A percentile compares a stretch with the other conserved stretches of the same genome.
phyloP scores from a whole-genome alignment of 1,140 invertebrate genomes.

The Calephelis virginiensis region DNA sequence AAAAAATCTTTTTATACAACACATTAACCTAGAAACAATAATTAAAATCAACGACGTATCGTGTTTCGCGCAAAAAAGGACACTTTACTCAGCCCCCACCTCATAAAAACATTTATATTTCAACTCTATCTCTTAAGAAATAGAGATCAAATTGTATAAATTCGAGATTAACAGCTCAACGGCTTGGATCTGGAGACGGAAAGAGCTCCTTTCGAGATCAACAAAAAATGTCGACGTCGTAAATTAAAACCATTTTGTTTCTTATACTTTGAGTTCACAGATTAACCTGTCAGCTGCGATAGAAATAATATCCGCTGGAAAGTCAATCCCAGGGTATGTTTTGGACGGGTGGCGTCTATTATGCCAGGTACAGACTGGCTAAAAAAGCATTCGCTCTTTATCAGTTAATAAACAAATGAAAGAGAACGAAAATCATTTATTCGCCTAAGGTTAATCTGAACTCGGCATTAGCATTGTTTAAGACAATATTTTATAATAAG shows the following conservation, averaged over 20 bases:
- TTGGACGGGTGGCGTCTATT: neutral
- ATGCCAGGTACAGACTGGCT: neutral
- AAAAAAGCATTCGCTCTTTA: neutral
- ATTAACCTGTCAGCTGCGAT: slow-evolving; percentile 11
- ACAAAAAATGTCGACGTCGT: slow-evolving; percentile 13
- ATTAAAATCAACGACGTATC: slow-evolving; percentile 32
- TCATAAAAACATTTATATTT: slow-evolving; percentile 15
- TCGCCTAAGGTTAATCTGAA: too few species aligned
- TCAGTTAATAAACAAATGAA: neutral
- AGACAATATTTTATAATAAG: too few species aligned
- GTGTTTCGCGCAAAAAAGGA: slow-evolving; percentile 34
- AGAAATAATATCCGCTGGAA: slow-evolving; percentile 6
- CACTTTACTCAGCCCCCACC: slow-evolving; percentile 21
- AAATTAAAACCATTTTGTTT: slow-evolving; percentile 17
- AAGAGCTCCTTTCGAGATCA: slow-evolving; percentile 9
- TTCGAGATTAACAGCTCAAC: neutral
- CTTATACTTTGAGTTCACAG: slow-evolving; percentile 15
- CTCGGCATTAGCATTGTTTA: too few species aligned
- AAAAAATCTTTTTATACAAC: slow-evolving; percentile 13
- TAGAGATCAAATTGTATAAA: neutral
- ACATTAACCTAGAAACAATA: slow-evolving; percentile 26
- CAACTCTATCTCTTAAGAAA: neutral
- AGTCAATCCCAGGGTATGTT: too few species aligned
- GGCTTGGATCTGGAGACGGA: slow-evolving; percentile 1
- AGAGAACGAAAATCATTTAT: too few species aligned